Percentiles rank a stretch among this genome's conserved stretches.
Evolutionary conservation across 2,797 vertebrate species (phyloP).

Genomic region (Aldrovandia affinis): DNA sequence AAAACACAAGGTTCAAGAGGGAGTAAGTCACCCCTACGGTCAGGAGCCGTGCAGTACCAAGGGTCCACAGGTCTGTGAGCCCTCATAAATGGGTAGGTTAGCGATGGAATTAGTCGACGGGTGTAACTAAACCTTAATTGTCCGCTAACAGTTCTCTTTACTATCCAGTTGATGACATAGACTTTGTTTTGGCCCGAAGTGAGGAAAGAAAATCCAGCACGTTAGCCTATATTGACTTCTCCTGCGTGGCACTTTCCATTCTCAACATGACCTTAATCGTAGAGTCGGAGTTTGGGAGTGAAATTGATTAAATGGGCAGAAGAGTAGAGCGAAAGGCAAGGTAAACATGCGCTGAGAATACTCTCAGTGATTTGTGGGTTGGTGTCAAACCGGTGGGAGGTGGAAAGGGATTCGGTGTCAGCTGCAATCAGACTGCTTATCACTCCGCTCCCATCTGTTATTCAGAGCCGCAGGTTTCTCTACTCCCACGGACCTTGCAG

Average conservation of each 20-base stretch:
- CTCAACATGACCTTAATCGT: background rate
- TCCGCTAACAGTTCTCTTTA: background rate
- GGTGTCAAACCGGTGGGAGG: conserved; percentile 51
- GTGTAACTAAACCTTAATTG: background rate
- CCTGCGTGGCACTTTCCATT: background rate
- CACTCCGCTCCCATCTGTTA: conserved; percentile 39
- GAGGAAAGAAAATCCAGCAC: background rate
- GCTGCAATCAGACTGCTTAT: conserved; percentile 40
- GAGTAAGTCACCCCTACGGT: background rate
- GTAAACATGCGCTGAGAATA: background rate
- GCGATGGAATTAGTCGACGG: background rate
- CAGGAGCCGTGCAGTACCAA: background rate
- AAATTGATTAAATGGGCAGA: background rate
- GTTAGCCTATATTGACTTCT: conserved; percentile 1
- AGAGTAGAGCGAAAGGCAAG: background rate
- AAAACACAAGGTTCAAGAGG: background rate
- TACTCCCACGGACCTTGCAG: conserved; percentile 42
- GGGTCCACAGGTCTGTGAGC: background rate
- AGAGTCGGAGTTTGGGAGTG: background rate
- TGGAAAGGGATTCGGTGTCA: conserved; percentile 40
- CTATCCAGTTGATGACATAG: background rate
- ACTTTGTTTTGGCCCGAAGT: background rate
- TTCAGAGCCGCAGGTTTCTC: conserved; percentile 22
- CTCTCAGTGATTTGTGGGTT: conserved; percentile 22
- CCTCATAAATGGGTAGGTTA: background rate